Evolutionary conservation across 2,113 vertebrate genomes (phyloP).

Genomic region (Erythrolamprus reginae): DNA sequence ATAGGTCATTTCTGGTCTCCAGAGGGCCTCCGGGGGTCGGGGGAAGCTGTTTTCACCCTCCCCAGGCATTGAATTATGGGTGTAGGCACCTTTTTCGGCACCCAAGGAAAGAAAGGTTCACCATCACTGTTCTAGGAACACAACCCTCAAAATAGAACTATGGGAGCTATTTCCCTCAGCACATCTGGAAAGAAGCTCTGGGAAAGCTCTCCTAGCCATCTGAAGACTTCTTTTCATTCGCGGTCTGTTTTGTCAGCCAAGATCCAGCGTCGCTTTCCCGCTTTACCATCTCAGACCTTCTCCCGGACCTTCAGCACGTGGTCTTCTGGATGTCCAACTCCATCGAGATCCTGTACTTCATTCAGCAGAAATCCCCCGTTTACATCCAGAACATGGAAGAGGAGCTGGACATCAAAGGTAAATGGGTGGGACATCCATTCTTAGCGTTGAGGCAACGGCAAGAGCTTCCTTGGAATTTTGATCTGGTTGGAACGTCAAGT

Average conservation of each 20-base stretch:
- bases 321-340: conserved; percentile 98
- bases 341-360: conserved; percentile 91
- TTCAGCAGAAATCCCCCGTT: conserved; percentile 87
- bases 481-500: too few relatives aligned
- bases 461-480: too few relatives aligned
- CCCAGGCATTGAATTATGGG: too few relatives aligned
- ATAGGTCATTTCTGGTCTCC: too few relatives aligned
- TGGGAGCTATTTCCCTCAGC: not conserved
- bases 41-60: too few relatives aligned
- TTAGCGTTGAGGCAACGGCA: not conserved
- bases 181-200: not conserved
- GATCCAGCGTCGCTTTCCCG: conserved; percentile 79
- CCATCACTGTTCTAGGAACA: too few relatives aligned
- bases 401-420: conserved; percentile 78
- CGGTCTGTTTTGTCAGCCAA: conserved; percentile 71
- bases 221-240: not conserved
- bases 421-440: not conserved
- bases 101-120: too few relatives aligned
- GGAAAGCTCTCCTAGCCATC: not conserved
- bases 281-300: conserved; percentile 81
- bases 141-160: not conserved
- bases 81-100: too few relatives aligned
- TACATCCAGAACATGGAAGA: conserved; percentile 91
- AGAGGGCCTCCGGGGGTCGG: too few relatives aligned
- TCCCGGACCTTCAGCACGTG: conserved; percentile 87